These are phyloP conservation scores for Odontocerum albicorne DNA, from an alignment of 2,888 invertebrate genomes.

Conservation along the genomic window DNA sequence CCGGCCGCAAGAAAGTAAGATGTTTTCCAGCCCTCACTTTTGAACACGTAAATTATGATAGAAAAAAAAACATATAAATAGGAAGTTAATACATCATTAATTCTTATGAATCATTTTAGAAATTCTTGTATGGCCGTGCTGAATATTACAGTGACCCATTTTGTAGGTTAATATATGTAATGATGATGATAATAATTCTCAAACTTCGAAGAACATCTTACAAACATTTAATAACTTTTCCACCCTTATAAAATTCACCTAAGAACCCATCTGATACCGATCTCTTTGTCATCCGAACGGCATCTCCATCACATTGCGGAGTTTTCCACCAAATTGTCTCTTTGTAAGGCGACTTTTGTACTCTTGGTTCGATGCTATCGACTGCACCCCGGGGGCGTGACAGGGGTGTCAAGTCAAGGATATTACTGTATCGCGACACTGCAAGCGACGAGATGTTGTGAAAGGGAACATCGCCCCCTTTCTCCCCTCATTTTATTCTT, in stretches of 20 bases:
- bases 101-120: no score
- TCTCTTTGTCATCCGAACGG: constrained; percentile 7
- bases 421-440: constrained; percentile 33
- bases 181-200: no score
- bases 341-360: constrained; percentile 9
- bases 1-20: no score
- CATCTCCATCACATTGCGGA: constrained; percentile 15
- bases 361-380: constrained; percentile 5
- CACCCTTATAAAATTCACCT: not conserved
- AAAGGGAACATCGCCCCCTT: constrained; percentile 27
- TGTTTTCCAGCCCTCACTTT: no score
- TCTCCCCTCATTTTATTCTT: not conserved
- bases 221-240: no score
- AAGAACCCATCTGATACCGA: constrained; percentile 17
- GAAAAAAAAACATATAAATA: no score
- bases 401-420: constrained; percentile 23
- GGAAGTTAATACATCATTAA: no score
- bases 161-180: no score
- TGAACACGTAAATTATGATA: no score
- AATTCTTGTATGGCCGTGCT: no score
- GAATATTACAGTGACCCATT: no score
- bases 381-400: constrained; percentile 17
- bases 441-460: constrained; percentile 34
- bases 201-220: no score
- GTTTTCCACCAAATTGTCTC: constrained; percentile 20